Evolutionary conservation across 2,888 invertebrate genomes (phyloP), one percentile per base, ranked within the genome.

Genomic region (Alitta virens): DNA sequence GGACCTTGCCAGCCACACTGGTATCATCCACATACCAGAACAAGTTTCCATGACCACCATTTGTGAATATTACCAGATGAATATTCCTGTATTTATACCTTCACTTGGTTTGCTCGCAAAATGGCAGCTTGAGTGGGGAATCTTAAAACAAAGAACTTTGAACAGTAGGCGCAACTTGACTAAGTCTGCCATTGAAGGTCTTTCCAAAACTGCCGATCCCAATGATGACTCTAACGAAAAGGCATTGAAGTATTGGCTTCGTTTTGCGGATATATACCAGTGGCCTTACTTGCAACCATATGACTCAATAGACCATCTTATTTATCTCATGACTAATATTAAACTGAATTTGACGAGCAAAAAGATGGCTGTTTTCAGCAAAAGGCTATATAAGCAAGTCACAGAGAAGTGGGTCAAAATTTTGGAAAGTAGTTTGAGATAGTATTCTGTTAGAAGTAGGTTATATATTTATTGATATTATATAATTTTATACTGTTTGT

Each of bases 1-100:
- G 16, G 53, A 53, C 27, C 26, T 60, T 18, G 60, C 54, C 3
- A 25, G 53, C 5, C 60, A 60, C 25, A 40, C 53, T 16, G 60
- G 60, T 2, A 60, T 60, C 9, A 46, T 60, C 18, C 46, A 54
- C 21, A 27, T 60, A 9, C 60, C 60, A 54, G 50, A 59, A 21
- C 25, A 52, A 40, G 59, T 59, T 46, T 46, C 46, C n/a, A 46
- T 46, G 46, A 46, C 21, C 3, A 46, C 18, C 21, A 46, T 46
- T n/a, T 46, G 46, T 46, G 46, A 46, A 46, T 21, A 46, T 21
- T 46, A 46, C 46, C 46, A 21, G n/a, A 46, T 46, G 46, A 16
- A 16, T 9, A 46, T 46, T 7, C 46, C 46, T 46, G 18, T 46
- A n/a, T 46, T 46, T 16, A 18, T 46, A 18, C 46, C 46, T 12